Evolutionary conservation across 2,888 invertebrate genomes (phyloP).

Genomic region (Calliphora vomitoria): DNA sequence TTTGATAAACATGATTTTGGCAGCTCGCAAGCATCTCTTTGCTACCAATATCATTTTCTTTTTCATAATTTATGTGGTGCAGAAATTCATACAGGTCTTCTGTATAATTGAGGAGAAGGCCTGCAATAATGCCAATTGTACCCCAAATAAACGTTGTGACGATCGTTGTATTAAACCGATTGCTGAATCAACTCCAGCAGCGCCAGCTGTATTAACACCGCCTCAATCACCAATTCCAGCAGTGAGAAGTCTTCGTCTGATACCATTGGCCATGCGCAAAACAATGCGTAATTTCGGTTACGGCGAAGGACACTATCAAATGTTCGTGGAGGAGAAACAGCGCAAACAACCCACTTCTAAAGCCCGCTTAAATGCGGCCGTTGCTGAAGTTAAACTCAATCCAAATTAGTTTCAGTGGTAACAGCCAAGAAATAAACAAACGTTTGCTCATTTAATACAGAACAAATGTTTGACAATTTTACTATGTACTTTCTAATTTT

Average conservation of each 20-base stretch:
- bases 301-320: slow-evolving; percentile 81
- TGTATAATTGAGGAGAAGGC: slow-evolving; percentile 79
- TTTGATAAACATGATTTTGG: slow-evolving; percentile 76
- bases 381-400: slow-evolving; percentile 80
- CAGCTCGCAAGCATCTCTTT: slow-evolving; percentile 79
- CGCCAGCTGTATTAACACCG: background rate
- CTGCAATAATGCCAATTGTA: slow-evolving; percentile 64
- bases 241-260: slow-evolving; percentile 76
- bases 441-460: slow-evolving; percentile 10
- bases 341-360: slow-evolving; percentile 67
- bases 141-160: slow-evolving; percentile 65
- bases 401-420: slow-evolving; percentile 58
- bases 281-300: slow-evolving; percentile 79
- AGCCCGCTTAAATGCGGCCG: slow-evolving; percentile 78
- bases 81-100: slow-evolving; percentile 78
- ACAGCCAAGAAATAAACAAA: slow-evolving; percentile 24
- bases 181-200: slow-evolving; percentile 6
- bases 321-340: slow-evolving; percentile 81
- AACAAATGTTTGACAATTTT: slow-evolving; percentile 4
- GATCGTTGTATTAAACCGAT: slow-evolving; percentile 49
- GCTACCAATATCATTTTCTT: slow-evolving; percentile 79
- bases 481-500: slow-evolving; percentile 5
- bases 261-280: slow-evolving; percentile 78
- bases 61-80: slow-evolving; percentile 79
- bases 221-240: slow-evolving; percentile 68